These are phyloP conservation scores for Bombyx huttoni DNA, from an alignment of 2,888 invertebrate species.

Conservation along the genomic window DNA sequence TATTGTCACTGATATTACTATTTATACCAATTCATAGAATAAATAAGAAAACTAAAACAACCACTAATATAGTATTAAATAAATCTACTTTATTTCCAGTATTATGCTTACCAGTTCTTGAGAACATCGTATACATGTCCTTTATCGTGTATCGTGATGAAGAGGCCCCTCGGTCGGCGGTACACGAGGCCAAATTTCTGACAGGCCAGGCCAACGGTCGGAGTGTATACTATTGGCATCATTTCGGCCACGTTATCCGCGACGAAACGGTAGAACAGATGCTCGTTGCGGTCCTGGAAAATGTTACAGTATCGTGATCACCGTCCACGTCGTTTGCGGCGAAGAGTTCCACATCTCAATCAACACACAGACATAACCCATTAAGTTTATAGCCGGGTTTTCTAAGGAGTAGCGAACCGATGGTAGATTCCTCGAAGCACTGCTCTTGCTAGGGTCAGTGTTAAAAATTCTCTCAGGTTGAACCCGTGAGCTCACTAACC, in stretches of 20 bases:
- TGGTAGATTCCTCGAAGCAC: too few species aligned
- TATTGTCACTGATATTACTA: background rate
- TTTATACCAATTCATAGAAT: background rate
- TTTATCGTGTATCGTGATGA: conserved; percentile 96
- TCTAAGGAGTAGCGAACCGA: too few species aligned
- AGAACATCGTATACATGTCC: conserved; percentile 95
- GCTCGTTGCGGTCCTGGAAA: conserved; percentile 92
- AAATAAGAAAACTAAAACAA: background rate
- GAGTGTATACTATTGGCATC: conserved; percentile 99
- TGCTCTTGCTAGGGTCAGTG: too few species aligned
- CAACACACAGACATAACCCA: too few species aligned
- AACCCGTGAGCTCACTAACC: too few species aligned
- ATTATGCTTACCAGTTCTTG: conserved; percentile 85
- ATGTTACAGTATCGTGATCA: background rate
- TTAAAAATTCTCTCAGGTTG: too few species aligned
- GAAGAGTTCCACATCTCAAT: too few species aligned
- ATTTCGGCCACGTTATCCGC: conserved; percentile 89
- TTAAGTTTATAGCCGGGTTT: too few species aligned
- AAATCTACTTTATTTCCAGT: background rate
- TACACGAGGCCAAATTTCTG: conserved; percentile 96
- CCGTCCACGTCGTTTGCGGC: too few species aligned
- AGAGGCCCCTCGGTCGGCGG: conserved; percentile 92
- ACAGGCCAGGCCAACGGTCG: conserved; percentile 97
- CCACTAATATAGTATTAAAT: background rate
- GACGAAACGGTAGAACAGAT: conserved; percentile 93